These are phyloP conservation scores for Lytechinus pictus DNA, from an alignment of 35 echinoderm and acorn worm genomes.

Conservation along the genomic window DNA sequence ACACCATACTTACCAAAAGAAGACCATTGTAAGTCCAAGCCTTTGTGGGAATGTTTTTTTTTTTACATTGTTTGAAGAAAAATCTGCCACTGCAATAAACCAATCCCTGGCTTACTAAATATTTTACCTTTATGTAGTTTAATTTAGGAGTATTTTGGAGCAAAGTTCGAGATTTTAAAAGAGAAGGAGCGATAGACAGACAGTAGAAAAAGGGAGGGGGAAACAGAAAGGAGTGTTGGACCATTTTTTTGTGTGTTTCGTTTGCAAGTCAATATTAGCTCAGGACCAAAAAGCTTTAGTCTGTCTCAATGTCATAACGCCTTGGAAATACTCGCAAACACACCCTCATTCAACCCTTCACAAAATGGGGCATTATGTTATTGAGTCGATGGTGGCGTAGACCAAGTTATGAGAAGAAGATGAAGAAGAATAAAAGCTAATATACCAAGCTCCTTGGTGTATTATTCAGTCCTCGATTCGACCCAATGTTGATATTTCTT, in stretches of 20 bases:
- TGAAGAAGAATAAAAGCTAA: slow-evolving; percentile 6
- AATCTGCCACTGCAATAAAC: not conserved
- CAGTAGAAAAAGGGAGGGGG: not conserved
- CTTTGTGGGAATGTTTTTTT: not conserved
- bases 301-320: not conserved
- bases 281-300: not conserved
- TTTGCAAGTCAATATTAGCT: slow-evolving; percentile 51
- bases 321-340: slow-evolving; percentile 32
- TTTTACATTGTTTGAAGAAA: not conserved
- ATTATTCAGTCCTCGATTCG: not conserved
- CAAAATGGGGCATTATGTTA: slow-evolving; percentile 7
- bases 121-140: not conserved
- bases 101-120: not conserved
- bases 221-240: not conserved
- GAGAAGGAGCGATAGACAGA: not conserved
- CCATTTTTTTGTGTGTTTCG: slow-evolving; percentile 26
- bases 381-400: slow-evolving; percentile 20
- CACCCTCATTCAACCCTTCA: not conserved
- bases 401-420: not conserved
- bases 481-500: not conserved
- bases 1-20: not conserved
- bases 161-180: slow-evolving; percentile 25
- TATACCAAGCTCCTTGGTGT: slow-evolving; percentile 8
- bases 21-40: not conserved
- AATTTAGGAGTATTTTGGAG: slow-evolving; percentile 38